These are phyloP conservation scores for Lanius ludovicianus DNA, from an alignment of 2,113 vertebrate genomes.

Conservation along the genomic window DNA sequence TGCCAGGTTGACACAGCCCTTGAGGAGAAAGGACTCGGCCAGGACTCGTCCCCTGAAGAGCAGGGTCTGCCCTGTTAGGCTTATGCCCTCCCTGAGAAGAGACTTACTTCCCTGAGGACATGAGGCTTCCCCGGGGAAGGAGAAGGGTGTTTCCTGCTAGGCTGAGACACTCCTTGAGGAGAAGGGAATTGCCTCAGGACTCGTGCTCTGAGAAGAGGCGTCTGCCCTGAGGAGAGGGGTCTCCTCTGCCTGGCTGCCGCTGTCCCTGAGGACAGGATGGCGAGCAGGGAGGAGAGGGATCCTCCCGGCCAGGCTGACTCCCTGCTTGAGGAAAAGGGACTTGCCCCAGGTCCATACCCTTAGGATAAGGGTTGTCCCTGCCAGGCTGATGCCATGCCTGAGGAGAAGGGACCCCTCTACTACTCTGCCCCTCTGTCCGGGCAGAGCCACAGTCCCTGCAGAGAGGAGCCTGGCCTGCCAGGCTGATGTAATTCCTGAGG, in stretches of 20 bases:
- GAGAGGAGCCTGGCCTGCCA: background rate
- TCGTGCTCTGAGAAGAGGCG: background rate
- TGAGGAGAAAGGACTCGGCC: background rate
- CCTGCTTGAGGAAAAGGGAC: background rate
- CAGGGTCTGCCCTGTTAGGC: background rate
- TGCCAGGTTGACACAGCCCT: background rate
- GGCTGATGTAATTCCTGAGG: rapidly evolving
- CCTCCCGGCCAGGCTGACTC: background rate
- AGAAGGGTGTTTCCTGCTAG: background rate
- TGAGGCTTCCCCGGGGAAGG: background rate
- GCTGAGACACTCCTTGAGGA: background rate
- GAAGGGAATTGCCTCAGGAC: background rate
- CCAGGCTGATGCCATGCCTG: background rate
- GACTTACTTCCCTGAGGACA: background rate
- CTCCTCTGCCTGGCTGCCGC: background rate
- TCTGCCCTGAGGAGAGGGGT: background rate
- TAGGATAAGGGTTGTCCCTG: background rate
- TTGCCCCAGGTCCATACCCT: background rate
- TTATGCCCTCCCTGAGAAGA: background rate
- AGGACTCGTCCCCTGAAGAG: background rate
- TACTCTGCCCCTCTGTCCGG: background rate
- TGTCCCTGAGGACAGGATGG: background rate
- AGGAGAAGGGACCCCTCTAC: background rate
- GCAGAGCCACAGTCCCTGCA: background rate
- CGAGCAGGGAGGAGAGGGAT: too few relatives aligned